A percentile compares a stretch with the other conserved stretches of the same genome.
phyloP scores from a whole-genome alignment of 2,797 vertebrate species.

The Acrocephalus scirpaceus region DNA sequence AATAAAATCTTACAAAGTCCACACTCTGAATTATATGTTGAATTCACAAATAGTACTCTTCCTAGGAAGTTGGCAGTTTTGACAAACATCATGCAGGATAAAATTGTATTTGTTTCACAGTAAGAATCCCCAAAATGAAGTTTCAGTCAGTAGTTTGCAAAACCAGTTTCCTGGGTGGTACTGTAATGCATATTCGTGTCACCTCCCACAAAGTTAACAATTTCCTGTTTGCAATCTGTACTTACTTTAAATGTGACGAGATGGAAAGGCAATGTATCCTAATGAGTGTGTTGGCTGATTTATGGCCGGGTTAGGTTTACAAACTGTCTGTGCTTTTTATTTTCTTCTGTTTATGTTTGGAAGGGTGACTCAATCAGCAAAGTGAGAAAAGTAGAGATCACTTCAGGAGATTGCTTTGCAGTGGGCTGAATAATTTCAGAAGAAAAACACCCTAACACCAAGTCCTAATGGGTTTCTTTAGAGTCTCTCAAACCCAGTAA shows the following conservation, averaged over 20 bases:
- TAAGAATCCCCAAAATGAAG: background rate
- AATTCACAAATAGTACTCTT: background rate
- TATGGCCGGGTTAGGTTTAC: background rate
- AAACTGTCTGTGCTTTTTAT: background rate
- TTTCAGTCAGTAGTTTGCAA: background rate
- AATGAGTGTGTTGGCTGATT: background rate
- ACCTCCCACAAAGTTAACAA: background rate
- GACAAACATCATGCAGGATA: no score
- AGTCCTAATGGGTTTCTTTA: background rate
- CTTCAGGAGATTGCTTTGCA: background rate
- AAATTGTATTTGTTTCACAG: background rate
- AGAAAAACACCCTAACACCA: background rate
- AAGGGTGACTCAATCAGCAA: slow-evolving; percentile 1
- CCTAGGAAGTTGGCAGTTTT: no score
- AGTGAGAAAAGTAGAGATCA: background rate
- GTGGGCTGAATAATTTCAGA: background rate
- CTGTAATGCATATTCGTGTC: background rate
- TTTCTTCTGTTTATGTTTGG: background rate
- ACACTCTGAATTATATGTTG: background rate
- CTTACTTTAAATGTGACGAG: background rate
- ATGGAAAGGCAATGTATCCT: background rate
- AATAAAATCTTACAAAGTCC: background rate
- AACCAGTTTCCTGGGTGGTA: background rate
- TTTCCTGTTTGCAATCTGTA: background rate
- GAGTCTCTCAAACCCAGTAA: background rate